phyloP scores from a whole-genome alignment of 35 echinoderm and acorn worm species.

The Diadema setosum region DNA sequence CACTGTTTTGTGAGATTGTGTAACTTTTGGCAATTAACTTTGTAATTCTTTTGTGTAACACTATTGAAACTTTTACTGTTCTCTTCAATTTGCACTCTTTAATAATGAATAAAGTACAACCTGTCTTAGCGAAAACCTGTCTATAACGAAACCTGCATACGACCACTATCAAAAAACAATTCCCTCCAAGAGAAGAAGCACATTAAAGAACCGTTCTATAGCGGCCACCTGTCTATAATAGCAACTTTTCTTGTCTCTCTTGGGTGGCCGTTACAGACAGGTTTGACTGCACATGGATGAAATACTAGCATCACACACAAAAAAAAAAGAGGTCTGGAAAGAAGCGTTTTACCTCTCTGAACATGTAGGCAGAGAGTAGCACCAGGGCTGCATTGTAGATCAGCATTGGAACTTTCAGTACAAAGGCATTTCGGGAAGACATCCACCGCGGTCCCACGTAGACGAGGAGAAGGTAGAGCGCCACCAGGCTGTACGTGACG shows the following conservation, averaged over 20 bases:
- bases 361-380: slow-evolving; percentile 59
- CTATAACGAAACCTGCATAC: not conserved
- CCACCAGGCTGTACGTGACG: slow-evolving; percentile 30
- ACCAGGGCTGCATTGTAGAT: slow-evolving; percentile 68
- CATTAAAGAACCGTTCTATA: too few species aligned
- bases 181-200: too few species aligned
- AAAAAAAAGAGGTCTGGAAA: not conserved
- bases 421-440: slow-evolving; percentile 43
- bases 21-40: too few species aligned
- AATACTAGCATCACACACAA: not conserved
- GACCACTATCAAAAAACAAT: not conserved
- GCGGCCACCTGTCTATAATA: too few species aligned
- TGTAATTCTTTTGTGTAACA: too few species aligned
- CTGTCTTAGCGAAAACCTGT: too few species aligned
- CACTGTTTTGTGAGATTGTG: too few species aligned
- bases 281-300: not conserved
- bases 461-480: slow-evolving; percentile 58
- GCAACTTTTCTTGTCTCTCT: too few species aligned
- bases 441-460: slow-evolving; percentile 65
- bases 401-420: slow-evolving; percentile 70
- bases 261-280: too few species aligned
- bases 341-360: slow-evolving; percentile 54
- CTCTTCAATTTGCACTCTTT: too few species aligned
- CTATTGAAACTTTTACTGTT: too few species aligned
- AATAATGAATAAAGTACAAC: too few species aligned